Percentiles rank a stretch among this genome's conserved stretches.
Conservation (phyloP, 2,113 vertebrate genomes). For the Thryonomys swinderianus region DNA sequence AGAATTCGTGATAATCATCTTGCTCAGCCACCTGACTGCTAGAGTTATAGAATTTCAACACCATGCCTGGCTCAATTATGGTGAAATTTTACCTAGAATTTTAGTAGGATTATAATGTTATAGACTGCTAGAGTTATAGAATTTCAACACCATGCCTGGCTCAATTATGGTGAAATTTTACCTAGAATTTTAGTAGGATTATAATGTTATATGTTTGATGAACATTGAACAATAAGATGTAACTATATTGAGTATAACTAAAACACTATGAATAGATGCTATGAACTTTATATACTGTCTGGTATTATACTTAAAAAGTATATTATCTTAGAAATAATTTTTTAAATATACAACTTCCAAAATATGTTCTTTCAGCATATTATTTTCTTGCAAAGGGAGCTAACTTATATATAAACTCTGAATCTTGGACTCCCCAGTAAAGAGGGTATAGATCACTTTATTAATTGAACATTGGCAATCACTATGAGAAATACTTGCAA, state of each 20-base stretch:
- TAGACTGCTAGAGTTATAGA: neutral
- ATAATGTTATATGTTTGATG: conserved; percentile 20
- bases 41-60: neutral
- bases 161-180: neutral
- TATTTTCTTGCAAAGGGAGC: conserved; percentile 35
- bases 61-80: neutral
- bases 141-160: neutral
- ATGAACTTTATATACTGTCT: neutral
- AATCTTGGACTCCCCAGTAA: neutral
- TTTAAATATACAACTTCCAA: neutral
- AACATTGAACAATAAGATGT: neutral
- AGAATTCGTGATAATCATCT: neutral
- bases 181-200: conserved; percentile 26
- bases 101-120: conserved; percentile 21
- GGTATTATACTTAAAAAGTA: neutral
- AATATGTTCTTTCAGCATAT: conserved; percentile 23
- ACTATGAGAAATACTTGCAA: conserved; percentile 31
- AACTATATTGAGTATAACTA: neutral
- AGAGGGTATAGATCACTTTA: neutral
- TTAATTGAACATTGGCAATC: conserved; percentile 30
- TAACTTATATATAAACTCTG: conserved; percentile 9
- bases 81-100: conserved; percentile 13
- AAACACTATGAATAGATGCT: neutral
- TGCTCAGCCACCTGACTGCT: neutral
- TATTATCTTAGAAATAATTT: neutral